Evolutionary conservation across 2,797 vertebrate genomes (phyloP).

Genomic region (Halcyon leucocephala): DNA sequence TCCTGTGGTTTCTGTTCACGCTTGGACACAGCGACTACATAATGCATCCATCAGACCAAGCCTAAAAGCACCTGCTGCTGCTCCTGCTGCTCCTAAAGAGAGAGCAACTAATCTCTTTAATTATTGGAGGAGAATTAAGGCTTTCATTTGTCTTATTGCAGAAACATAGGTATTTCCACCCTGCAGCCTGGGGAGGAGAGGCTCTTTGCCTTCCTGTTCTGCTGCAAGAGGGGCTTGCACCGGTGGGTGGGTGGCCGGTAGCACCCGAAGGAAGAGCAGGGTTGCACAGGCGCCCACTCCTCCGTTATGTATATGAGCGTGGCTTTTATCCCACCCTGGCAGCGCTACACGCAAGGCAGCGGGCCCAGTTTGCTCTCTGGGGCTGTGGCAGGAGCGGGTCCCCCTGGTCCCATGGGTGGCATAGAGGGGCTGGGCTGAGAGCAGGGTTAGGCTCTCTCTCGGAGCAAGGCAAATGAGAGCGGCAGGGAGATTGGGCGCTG

Average conservation of each 20-base stretch:
- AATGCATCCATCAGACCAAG: neutral
- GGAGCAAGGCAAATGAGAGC: neutral
- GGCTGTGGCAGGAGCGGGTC: fast-evolving
- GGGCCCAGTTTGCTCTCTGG: neutral
- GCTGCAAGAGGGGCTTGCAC: neutral
- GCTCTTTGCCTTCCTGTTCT: neutral
- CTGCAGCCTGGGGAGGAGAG: neutral
- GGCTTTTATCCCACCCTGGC: neutral
- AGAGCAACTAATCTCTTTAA: slow-evolving; percentile 47
- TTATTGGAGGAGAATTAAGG: slow-evolving; percentile 44
- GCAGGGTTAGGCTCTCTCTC: neutral
- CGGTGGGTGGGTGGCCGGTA: fast-evolving
- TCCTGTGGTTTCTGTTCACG: neutral
- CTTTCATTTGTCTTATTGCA: slow-evolving; percentile 47
- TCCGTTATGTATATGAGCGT: fast-evolving
- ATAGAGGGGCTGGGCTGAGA: neutral
- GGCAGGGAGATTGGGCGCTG: neutral
- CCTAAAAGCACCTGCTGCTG: slow-evolving; percentile 24
- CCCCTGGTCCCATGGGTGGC: fast-evolving
- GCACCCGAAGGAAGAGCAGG: neutral
- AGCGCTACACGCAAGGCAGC: neutral
- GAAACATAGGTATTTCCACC: neutral
- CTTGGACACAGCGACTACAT: neutral
- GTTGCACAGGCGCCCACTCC: neutral
- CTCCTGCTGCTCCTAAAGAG: slow-evolving; percentile 50